A percentile compares a stretch with the other conserved stretches of the same genome.
phyloP scores from a whole-genome alignment of 2,888 invertebrate species.

The Yponomeuta sedellus region DNA sequence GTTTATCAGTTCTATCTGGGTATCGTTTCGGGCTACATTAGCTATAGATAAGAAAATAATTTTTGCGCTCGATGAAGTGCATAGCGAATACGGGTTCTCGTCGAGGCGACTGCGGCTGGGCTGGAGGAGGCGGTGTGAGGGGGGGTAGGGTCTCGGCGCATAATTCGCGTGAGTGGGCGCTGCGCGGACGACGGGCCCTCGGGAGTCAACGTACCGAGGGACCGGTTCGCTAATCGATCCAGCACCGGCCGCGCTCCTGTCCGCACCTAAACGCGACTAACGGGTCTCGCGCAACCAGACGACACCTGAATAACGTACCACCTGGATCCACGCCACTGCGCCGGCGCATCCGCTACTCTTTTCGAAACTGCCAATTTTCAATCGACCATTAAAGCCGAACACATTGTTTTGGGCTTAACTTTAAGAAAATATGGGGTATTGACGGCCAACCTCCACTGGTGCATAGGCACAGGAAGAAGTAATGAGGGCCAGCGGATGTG shows the following conservation, averaged over 20 bases:
- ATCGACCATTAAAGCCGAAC: neutral
- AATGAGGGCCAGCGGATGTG: too few species aligned
- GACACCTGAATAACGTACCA: constrained; percentile 29
- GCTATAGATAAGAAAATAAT: neutral
- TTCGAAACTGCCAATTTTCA: constrained; percentile 1
- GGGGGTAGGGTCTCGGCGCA: constrained; percentile 23
- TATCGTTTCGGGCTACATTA: neutral
- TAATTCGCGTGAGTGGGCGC: constrained; percentile 15
- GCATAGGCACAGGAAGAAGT: too few species aligned
- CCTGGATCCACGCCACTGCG: neutral
- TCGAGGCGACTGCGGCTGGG: constrained; percentile 23
- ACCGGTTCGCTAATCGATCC: constrained; percentile 75
- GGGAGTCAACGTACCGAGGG: constrained; percentile 68
- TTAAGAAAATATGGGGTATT: too few species aligned
- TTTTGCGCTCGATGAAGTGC: neutral
- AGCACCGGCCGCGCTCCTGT: constrained; percentile 62
- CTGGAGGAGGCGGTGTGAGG: constrained; percentile 20
- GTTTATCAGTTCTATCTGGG: neutral
- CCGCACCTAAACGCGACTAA: constrained; percentile 66
- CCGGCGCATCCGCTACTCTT: constrained; percentile 4
- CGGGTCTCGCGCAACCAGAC: constrained; percentile 56
- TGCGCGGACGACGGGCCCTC: constrained; percentile 46
- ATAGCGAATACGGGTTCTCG: constrained; percentile 5
- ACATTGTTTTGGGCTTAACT: neutral
- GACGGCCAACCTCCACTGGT: too few species aligned